These are phyloP conservation scores for Morphnarchus princeps DNA, from an alignment of 2,113 vertebrate genomes.

Conservation along the genomic window DNA sequence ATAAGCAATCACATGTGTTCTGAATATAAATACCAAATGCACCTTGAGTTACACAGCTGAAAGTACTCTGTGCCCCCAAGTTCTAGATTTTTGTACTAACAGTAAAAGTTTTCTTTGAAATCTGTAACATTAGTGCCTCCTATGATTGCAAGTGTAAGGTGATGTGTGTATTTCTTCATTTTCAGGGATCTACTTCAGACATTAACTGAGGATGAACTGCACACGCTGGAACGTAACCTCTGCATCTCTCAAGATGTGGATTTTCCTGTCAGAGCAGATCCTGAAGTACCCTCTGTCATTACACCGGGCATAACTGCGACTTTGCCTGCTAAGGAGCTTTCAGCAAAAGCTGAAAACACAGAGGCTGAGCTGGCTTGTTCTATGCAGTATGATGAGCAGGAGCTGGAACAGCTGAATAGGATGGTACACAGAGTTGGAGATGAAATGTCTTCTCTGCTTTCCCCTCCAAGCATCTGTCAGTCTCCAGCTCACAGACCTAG, in stretches of 20 bases:
- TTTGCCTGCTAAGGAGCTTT: slow-evolving; percentile 56
- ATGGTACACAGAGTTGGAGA: slow-evolving; percentile 94
- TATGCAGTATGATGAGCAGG: slow-evolving; percentile 97
- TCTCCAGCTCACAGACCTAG: slow-evolving; percentile 80
- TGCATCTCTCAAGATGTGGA: slow-evolving; percentile 93
- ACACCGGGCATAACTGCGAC: slow-evolving; percentile 45
- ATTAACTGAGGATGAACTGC: slow-evolving; percentile 86
- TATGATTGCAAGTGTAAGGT: neutral
- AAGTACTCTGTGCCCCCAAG: neutral
- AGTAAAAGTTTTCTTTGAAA: neutral
- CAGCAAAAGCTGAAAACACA: slow-evolving; percentile 69
- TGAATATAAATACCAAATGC: neutral
- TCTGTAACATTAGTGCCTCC: neutral
- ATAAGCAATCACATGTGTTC: neutral
- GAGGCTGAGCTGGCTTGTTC: slow-evolving; percentile 93
- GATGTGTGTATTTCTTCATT: neutral
- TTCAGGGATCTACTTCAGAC: slow-evolving; percentile 92
- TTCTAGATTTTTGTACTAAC: neutral
- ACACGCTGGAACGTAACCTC: slow-evolving; percentile 86
- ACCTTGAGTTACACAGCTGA: neutral
- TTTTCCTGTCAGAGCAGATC: slow-evolving; percentile 63
- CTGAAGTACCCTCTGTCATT: slow-evolving; percentile 55
- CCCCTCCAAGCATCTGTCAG: slow-evolving; percentile 88
- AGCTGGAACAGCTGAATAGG: slow-evolving; percentile 92
- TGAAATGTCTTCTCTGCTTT: slow-evolving; percentile 94